Base-by-base conservation (phyloP, 2,888 invertebrate species). In the Pycnomerus fuliginosus region DNA sequence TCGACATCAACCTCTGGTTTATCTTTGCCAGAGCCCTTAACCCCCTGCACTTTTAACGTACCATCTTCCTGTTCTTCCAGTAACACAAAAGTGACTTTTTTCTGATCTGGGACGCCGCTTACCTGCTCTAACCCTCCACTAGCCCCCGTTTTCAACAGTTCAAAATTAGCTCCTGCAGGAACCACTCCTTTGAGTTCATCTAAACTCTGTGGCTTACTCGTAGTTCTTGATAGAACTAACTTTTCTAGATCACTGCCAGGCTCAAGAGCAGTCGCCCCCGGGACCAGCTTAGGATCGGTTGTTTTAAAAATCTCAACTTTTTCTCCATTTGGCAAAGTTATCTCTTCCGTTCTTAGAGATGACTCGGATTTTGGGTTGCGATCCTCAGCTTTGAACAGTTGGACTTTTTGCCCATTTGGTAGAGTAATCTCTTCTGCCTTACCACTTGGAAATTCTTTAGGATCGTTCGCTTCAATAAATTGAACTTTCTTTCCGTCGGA, bases 51-150 rank as follows among this genome's bases (percentile, higher is more conserved):
- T 71, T 90, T 90, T 54, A 87, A 87, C 14, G 86, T 85, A 3
- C 90, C 90, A 60, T 90, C 90, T 2, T 85, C 80, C 65, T 90
- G 90, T 65, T 91, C 90, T 69, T 90, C 90, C 7, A 91, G 73
- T 28, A 90, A 84, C 0, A 91, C 90, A 60, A 90, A 90, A 0
- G 90, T 90, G 0, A 90, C 89, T 65, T 90, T 89, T 70, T 90
- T 90, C 52, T 83, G 80, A 55, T 78, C 76, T 1, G 83, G 80
- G 15, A 84, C 64, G 53, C 71, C 79, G 30, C 80, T 68, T 1
- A 86, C 77, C 61, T 84, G 82, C 59, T 89, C 87, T 0, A 87
- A 71, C 56, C 82, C 82, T 1, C 88, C 89, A 48, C 83, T 82
- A 28, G 81, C 82, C 11, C 83, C 78, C 37, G 89, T 88, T 61